Percentiles rank a stretch among this genome's conserved stretches.
phyloP scores from a whole-genome alignment of 2,797 vertebrate species.

The Sebastes minor region DNA sequence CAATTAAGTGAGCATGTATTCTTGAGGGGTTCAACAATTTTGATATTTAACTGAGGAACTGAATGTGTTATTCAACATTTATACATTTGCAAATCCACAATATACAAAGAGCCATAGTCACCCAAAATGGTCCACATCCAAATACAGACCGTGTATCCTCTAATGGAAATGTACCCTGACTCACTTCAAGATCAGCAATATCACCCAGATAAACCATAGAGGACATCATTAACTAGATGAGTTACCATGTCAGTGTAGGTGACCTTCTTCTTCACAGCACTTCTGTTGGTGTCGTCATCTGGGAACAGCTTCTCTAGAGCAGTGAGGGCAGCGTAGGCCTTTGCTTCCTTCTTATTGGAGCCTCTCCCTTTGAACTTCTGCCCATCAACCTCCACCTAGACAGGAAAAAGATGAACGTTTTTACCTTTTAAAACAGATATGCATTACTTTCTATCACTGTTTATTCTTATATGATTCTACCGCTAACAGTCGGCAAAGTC shows the following conservation, averaged over 20 bases:
- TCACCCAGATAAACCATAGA: not conserved
- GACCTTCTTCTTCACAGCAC: conserved; percentile 89
- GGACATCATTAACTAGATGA: not conserved
- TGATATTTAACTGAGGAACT: not conserved
- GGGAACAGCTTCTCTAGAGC: conserved; percentile 95
- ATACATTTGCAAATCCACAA: not conserved
- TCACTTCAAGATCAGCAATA: not conserved
- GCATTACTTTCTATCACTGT: not conserved
- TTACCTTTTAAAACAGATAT: not conserved
- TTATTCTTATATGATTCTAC: not conserved
- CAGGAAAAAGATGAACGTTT: not conserved
- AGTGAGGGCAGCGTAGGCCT: conserved; percentile 92
- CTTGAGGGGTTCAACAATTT: not conserved
- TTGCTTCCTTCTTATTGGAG: conserved; percentile 96
- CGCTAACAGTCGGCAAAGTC: not conserved
- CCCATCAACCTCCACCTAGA: conserved; percentile 94
- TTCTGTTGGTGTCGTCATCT: conserved; percentile 75
- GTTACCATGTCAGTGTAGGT: conserved; percentile 81
- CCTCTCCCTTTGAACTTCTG: conserved; percentile 96
- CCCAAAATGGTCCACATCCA: not conserved
- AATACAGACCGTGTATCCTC: not conserved
- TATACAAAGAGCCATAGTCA: not conserved
- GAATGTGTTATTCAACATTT: not conserved
- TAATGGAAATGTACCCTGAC: not conserved
- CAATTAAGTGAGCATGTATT: not conserved